phyloP scores from a whole-genome alignment of 1,140 invertebrate species.

The Plectrocnemia conspersa region DNA sequence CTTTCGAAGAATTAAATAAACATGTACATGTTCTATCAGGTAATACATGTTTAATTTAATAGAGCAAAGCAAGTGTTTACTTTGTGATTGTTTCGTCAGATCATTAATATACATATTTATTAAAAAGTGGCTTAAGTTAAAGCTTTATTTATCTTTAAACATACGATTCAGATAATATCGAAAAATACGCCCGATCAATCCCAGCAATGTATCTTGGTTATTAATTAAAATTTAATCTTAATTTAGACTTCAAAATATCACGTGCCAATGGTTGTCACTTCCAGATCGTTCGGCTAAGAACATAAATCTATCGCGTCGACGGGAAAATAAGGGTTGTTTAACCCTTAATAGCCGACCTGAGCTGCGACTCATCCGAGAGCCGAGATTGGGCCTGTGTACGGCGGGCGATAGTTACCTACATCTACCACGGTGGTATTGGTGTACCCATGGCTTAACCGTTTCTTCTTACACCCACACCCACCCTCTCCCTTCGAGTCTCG shows the following conservation, averaged over 20 bases:
- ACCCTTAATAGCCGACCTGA: conserved; percentile 33
- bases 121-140: too few relatives aligned
- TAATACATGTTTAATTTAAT: too few relatives aligned
- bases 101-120: too few relatives aligned
- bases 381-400: conserved; percentile 6
- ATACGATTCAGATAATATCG: too few relatives aligned
- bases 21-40: too few relatives aligned
- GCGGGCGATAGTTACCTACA: conserved; percentile 3
- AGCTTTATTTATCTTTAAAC: too few relatives aligned
- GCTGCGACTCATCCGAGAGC: conserved; percentile 29
- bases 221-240: neutral
- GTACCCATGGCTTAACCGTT: conserved; percentile 9
- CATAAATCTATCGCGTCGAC: conserved; percentile 35
- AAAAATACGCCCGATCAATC: too few relatives aligned
- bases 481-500: neutral
- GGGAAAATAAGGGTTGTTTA: conserved; percentile 36
- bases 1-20: too few relatives aligned
- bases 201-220: neutral
- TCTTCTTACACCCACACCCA: conserved; percentile 1
- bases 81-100: too few relatives aligned
- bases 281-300: conserved; percentile 27
- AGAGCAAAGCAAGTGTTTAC: too few relatives aligned
- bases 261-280: conserved; percentile 12
- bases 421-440: neutral
- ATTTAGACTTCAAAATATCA: neutral